phyloP scores from a whole-genome alignment of 1,140 invertebrate species.

The Cepaea nemoralis region DNA sequence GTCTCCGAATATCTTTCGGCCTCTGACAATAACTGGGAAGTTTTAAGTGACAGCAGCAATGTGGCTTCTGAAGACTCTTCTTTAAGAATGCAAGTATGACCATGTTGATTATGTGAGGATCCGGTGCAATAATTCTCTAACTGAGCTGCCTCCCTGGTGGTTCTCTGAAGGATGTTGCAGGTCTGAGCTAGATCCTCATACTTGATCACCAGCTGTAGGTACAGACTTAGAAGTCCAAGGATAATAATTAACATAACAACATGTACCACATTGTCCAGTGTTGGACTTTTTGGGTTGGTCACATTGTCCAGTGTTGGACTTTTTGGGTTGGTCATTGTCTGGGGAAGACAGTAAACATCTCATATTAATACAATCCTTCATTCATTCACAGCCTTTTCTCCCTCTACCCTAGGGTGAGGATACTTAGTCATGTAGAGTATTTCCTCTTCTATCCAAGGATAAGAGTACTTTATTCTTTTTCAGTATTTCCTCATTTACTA shows the following conservation, averaged over 20 bases:
- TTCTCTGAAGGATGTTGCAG: neutral
- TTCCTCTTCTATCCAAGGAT: no score
- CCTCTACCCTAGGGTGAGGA: no score
- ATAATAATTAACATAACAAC: neutral
- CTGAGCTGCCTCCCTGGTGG: neutral
- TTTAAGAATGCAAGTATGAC: neutral
- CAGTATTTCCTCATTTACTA: no score
- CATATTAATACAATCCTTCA: no score
- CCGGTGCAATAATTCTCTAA: neutral
- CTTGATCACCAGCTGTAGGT: neutral
- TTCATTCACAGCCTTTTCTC: no score
- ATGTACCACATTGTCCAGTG: neutral
- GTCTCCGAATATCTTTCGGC: neutral
- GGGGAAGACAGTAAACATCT: no score
- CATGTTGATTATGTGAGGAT: neutral
- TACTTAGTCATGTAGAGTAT: no score
- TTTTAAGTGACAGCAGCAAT: neutral
- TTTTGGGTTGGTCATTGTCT: no score
- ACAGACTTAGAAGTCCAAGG: neutral
- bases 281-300: slow-evolving; percentile 15
- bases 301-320: no score
- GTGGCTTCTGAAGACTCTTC: neutral
- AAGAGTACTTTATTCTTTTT: no score
- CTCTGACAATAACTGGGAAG: neutral
- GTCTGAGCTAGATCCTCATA: neutral